Conservation (phyloP, 2,888 invertebrate genomes). For the Drosophila picticornis region DNA sequence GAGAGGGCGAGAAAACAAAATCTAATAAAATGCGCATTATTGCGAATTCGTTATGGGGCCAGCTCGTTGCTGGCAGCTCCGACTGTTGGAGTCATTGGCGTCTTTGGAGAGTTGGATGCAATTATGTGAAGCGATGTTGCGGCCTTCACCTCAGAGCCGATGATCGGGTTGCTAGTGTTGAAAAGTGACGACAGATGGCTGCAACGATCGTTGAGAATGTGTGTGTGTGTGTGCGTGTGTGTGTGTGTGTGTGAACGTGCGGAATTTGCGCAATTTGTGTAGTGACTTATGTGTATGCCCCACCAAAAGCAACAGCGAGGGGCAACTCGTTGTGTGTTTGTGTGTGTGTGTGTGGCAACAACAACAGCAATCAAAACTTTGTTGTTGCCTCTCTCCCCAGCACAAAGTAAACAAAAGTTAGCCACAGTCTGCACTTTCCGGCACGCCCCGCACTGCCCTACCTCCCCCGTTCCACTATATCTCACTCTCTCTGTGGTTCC, state of each 20-base stretch:
- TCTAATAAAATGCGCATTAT: constrained; percentile 78
- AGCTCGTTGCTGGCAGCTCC: constrained; percentile 26
- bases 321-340: constrained; percentile 56
- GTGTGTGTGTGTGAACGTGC: constrained; percentile 31
- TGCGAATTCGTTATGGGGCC: constrained; percentile 76
- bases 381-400: constrained; percentile 26
- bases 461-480: constrained; percentile 1
- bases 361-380: constrained; percentile 15
- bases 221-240: background rate
- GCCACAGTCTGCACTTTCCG: constrained; percentile 12
- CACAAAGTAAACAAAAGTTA: constrained; percentile 70
- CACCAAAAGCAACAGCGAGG: constrained; percentile 32
- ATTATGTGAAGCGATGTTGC: constrained; percentile 50
- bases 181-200: constrained; percentile 70
- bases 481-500: constrained; percentile 6
- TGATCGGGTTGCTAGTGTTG: constrained; percentile 62
- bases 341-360: constrained; percentile 11
- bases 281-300: constrained; percentile 77
- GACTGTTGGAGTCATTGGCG: constrained; percentile 5
- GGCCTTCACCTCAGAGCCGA: constrained; percentile 72
- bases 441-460: constrained; percentile 2
- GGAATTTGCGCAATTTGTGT: constrained; percentile 77
- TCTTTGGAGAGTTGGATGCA: constrained; percentile 45
- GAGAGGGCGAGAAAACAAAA: constrained; percentile 21
- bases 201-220: constrained; percentile 1